Percentiles rank a stretch among this genome's conserved stretches.
Evolutionary conservation across 2,113 vertebrate species (phyloP).

Genomic region (Halcyon senegalensis): DNA sequence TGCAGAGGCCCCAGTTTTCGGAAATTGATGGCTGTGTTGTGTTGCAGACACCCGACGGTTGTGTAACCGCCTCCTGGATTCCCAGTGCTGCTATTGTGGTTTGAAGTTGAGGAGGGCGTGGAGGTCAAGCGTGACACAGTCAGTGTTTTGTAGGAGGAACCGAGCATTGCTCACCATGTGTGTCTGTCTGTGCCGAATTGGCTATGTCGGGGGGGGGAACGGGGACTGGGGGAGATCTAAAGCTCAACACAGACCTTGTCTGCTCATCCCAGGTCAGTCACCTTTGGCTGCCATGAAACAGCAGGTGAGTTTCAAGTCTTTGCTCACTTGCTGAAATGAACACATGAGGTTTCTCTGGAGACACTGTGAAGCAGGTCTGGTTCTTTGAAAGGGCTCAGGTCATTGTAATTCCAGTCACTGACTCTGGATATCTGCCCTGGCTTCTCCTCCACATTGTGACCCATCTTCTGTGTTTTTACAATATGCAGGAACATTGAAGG

Average conservation of each 20-base stretch:
- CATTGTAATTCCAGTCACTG: not conserved
- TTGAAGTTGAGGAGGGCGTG: conserved; percentile 17
- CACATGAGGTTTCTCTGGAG: not conserved
- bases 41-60: conserved; percentile 1
- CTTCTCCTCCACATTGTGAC: not conserved
- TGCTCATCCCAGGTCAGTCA: not conserved
- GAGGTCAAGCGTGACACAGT: not conserved
- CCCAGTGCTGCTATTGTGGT: conserved; percentile 23
- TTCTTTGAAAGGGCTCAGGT: not conserved
- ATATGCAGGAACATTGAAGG: not conserved
- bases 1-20: not conserved
- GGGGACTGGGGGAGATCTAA: not conserved
- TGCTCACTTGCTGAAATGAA: not conserved
- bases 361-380: not conserved
- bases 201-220: not conserved
- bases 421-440: not conserved
- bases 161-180: not conserved
- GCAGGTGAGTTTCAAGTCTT: not conserved
- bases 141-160: not conserved
- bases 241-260: not conserved
- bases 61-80: conserved; percentile 49
- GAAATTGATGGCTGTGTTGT: not conserved
- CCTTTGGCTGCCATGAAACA: not conserved
- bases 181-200: not conserved
- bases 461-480: not conserved